A percentile compares a stretch with the other conserved stretches of the same genome.
These are phyloP conservation scores for Corydoras maculifer DNA, from an alignment of 2,113 vertebrate genomes.

Conservation along the genomic window DNA sequence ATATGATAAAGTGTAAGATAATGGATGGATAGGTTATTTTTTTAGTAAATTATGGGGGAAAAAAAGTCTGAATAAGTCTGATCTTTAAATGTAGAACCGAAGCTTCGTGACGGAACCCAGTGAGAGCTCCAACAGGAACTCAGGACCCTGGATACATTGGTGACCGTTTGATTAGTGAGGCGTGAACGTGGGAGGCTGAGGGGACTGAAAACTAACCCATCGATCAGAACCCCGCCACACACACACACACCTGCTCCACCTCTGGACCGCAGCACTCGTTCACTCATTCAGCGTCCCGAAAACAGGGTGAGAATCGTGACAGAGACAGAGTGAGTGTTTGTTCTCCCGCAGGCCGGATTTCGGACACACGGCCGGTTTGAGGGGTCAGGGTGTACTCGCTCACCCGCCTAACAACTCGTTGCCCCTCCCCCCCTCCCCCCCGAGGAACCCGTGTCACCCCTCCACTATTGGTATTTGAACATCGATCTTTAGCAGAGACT, in stretches of 20 bases:
- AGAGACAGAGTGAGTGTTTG: slow-evolving; percentile 24
- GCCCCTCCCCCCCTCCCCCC: neutral
- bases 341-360: slow-evolving; percentile 4
- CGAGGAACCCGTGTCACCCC: slow-evolving; percentile 1
- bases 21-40: too few species aligned
- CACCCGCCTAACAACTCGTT: slow-evolving; percentile 27
- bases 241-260: slow-evolving; percentile 40
- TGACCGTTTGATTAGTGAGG: too few species aligned
- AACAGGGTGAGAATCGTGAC: slow-evolving; percentile 20
- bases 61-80: too few species aligned
- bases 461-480: slow-evolving; percentile 53
- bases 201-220: too few species aligned
- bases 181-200: too few species aligned
- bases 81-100: too few species aligned
- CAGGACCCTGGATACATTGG: too few species aligned
- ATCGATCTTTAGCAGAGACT: slow-evolving; percentile 54
- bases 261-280: slow-evolving; percentile 23
- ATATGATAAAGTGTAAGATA: too few species aligned
- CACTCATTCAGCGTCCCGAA: slow-evolving; percentile 48
- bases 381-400: slow-evolving; percentile 28
- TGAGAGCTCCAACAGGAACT: too few species aligned
- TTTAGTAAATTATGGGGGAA: too few species aligned
- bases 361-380: neutral
- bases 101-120: too few species aligned
- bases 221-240: neutral